Percentiles rank a stretch among this genome's conserved stretches.
phyloP scores from a whole-genome alignment of 1,140 invertebrate species.

The Cotesia vestalis region DNA sequence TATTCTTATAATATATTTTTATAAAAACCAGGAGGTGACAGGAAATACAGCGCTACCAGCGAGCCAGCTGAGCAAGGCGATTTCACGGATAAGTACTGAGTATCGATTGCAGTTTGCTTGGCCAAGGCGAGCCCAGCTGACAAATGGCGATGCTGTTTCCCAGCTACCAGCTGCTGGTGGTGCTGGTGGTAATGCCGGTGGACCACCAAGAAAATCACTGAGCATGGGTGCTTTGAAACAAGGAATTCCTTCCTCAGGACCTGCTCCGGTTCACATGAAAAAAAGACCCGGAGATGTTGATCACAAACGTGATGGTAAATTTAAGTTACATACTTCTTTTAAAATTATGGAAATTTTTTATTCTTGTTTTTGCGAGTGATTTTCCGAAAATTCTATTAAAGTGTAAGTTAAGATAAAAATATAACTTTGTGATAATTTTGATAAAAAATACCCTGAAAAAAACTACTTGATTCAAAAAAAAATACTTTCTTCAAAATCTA shows the following conservation, averaged over 20 bases:
- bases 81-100: conserved; percentile 82
- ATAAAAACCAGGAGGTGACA: conserved; percentile 59
- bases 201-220: conserved; percentile 79
- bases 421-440: too few relatives aligned
- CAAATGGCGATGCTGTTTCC: conserved; percentile 70
- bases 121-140: conserved; percentile 68
- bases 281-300: conserved; percentile 68
- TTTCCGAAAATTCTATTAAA: too few relatives aligned
- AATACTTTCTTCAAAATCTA: too few relatives aligned
- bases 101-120: conserved; percentile 89
- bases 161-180: conserved; percentile 59
- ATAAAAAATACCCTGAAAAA: too few relatives aligned
- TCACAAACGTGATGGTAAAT: conserved; percentile 61
- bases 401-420: too few relatives aligned
- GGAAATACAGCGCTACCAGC: conserved; percentile 61
- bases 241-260: conserved; percentile 63
- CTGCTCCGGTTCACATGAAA: conserved; percentile 73
- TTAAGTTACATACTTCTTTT: neutral
- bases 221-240: conserved; percentile 86
- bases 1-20: too few relatives aligned
- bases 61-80: conserved; percentile 74
- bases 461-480: too few relatives aligned
- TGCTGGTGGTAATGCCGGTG: conserved; percentile 58
- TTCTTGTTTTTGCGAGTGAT: too few relatives aligned
- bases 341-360: too few relatives aligned